A percentile compares a stretch with the other conserved stretches of the same genome.
These are phyloP conservation scores for Pissodes strobi DNA, from an alignment of 1,140 invertebrate species.

Conservation along the genomic window DNA sequence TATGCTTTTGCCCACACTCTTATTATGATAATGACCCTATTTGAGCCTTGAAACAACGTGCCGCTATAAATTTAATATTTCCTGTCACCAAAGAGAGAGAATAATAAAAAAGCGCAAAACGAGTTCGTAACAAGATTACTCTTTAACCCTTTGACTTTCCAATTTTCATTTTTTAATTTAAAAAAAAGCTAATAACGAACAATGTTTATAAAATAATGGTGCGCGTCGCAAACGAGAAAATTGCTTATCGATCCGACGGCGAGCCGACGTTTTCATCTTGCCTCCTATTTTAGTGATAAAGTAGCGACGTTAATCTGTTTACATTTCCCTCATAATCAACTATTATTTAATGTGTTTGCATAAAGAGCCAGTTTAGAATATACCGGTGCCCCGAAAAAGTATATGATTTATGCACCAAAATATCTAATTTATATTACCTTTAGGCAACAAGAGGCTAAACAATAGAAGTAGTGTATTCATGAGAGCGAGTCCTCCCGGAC, in stretches of 20 bases:
- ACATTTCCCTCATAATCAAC: background rate
- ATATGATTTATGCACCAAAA: too few species aligned
- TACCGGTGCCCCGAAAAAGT: too few species aligned
- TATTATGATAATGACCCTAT: too few species aligned
- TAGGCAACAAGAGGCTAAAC: too few species aligned
- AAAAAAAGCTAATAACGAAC: constrained; percentile 4
- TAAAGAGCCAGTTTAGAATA: too few species aligned
- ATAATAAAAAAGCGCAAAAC: background rate
- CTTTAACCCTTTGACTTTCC: constrained; percentile 1
- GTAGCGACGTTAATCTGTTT: background rate
- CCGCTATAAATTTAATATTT: too few species aligned
- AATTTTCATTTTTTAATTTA: constrained; percentile 15
- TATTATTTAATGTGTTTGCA: constrained; percentile 5
- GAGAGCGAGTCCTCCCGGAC: too few species aligned
- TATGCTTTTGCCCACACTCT: too few species aligned
- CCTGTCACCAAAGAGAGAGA: too few species aligned
- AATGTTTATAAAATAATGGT: constrained; percentile 4
- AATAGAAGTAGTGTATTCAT: too few species aligned
- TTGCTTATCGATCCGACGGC: background rate
- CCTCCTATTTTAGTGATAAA: background rate
- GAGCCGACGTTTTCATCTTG: background rate
- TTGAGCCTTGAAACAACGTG: too few species aligned
- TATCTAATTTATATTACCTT: too few species aligned
- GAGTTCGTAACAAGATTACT: background rate
- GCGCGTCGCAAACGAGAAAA: background rate